phyloP scores from a whole-genome alignment of 2,113 vertebrate species.

The Phalacrocorax pelagicus region DNA sequence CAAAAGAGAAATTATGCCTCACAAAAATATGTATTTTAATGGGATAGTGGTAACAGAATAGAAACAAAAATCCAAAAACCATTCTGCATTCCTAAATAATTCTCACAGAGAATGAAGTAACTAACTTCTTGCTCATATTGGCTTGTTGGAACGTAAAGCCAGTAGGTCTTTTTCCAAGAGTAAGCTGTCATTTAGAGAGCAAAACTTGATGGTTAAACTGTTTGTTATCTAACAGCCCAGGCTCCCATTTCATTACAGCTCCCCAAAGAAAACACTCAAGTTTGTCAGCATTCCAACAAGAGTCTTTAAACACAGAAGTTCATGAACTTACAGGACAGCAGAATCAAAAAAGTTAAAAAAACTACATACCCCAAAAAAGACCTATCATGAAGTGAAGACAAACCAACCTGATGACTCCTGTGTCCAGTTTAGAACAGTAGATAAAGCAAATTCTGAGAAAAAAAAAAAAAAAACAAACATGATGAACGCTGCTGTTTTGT shows the following conservation, averaged over 20 bases:
- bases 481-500: background rate
- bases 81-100: background rate
- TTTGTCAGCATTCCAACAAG: background rate
- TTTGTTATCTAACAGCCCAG: background rate
- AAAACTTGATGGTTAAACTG: background rate
- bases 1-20: background rate
- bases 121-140: background rate
- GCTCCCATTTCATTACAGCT: background rate
- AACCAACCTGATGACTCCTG: background rate
- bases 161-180: background rate
- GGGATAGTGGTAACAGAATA: background rate
- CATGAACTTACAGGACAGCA: background rate
- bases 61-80: background rate
- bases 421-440: background rate
- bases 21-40: background rate
- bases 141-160: background rate
- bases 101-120: background rate
- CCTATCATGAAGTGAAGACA: background rate
- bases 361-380: background rate
- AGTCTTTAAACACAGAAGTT: background rate
- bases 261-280: background rate
- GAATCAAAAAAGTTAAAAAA: background rate
- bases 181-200: background rate
- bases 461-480: background rate
- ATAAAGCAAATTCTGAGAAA: background rate